phyloP scores from a whole-genome alignment of 2,797 vertebrate genomes.

The Myotis myotis region DNA sequence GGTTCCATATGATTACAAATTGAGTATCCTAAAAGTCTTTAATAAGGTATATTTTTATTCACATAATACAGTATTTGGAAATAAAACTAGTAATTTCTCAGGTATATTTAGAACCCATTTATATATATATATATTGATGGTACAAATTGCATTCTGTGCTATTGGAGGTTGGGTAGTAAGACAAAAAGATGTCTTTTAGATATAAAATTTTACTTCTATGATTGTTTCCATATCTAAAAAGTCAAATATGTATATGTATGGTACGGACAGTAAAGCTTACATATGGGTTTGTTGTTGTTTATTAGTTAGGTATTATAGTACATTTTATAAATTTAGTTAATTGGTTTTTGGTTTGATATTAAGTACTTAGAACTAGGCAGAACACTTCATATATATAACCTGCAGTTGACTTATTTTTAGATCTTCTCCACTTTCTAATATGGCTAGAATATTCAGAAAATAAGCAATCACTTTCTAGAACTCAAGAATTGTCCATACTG shows the following conservation, averaged over 20 bases:
- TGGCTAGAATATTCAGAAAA: constrained; percentile 18
- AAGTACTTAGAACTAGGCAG: not conserved
- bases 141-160: not conserved
- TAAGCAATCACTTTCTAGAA: not conserved
- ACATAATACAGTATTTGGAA: not conserved
- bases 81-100: not conserved
- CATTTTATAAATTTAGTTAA: not conserved
- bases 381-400: not conserved
- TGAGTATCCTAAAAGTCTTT: not conserved
- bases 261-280: not conserved
- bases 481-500: not conserved
- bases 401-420: not conserved
- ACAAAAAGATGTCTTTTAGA: not conserved
- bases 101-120: not conserved
- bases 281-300: not conserved
- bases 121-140: not conserved
- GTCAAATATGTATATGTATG: not conserved
- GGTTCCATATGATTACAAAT: not conserved
- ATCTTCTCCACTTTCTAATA: not conserved
- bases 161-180: not conserved
- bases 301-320: not conserved
- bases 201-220: not conserved
- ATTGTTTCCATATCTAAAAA: not conserved
- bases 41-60: not conserved
- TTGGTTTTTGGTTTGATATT: constrained; percentile 14